These are phyloP conservation scores for Branchellion lobata DNA, from an alignment of 2,888 invertebrate genomes.

Conservation along the genomic window DNA sequence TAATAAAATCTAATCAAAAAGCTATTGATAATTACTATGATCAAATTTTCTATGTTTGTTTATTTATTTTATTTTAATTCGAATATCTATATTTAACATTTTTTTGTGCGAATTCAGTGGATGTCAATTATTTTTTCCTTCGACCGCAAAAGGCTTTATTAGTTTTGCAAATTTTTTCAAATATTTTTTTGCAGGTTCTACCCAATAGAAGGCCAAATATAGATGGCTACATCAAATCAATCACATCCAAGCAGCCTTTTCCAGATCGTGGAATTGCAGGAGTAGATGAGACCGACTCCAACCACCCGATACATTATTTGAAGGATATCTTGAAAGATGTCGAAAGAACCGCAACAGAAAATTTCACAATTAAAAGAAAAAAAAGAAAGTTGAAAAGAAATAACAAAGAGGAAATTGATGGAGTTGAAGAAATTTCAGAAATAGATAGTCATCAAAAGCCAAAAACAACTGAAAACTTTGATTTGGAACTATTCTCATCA, in stretches of 20 bases:
- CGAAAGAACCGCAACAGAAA: neutral
- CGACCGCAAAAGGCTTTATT: no score
- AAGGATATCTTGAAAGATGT: neutral
- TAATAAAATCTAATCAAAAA: no score
- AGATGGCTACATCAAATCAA: neutral
- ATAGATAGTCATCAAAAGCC: no score
- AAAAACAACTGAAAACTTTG: no score
- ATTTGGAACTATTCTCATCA: no score
- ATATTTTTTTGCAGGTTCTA: neutral
- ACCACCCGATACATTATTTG: neutral
- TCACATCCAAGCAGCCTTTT: neutral
- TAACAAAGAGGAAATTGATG: neutral
- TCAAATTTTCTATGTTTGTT: conserved; percentile 1
- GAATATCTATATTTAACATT: no score
- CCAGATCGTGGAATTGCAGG: neutral
- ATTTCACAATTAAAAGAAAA: neutral
- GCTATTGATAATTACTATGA: neutral
- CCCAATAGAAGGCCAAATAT: neutral
- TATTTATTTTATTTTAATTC: neutral
- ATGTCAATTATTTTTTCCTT: no score
- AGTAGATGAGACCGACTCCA: neutral
- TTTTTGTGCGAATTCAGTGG: no score
- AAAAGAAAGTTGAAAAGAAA: neutral
- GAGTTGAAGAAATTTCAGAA: neutral
- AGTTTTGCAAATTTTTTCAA: no score